A percentile compares a stretch with the other conserved stretches of the same genome.
These are phyloP conservation scores for Scopus umbretta DNA, from an alignment of 2,113 vertebrate species.

Conservation along the genomic window DNA sequence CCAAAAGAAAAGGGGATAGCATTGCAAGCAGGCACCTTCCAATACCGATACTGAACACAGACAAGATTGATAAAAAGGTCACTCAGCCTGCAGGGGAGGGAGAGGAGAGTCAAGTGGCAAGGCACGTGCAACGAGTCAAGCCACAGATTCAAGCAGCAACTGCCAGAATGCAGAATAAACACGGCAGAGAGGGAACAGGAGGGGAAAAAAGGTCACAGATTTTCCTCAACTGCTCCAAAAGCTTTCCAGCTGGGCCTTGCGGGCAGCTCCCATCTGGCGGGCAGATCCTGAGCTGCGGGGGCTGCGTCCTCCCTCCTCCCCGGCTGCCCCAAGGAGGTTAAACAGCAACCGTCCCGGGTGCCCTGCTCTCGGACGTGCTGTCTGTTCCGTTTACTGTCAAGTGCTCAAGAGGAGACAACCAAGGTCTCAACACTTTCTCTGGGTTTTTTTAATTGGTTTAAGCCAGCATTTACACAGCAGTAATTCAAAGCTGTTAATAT, in stretches of 20 bases:
- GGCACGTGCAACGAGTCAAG: not conserved
- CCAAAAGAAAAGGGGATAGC: not conserved
- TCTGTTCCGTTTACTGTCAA: not conserved
- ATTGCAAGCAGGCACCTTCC: not conserved
- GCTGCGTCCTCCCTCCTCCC: not conserved
- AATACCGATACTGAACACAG: not conserved
- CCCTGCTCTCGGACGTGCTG: not conserved
- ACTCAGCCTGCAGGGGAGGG: not conserved
- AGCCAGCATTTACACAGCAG: not conserved
- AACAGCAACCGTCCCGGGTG: not conserved
- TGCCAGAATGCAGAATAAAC: not conserved
- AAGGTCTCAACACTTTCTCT: not conserved
- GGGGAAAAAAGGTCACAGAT: not conserved
- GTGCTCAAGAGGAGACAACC: not conserved
- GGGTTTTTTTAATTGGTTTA: not conserved
- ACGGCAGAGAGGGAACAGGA: not conserved
- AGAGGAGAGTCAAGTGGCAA: not conserved
- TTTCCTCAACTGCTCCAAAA: not conserved
- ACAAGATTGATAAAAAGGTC: not conserved
- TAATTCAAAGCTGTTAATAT: not conserved
- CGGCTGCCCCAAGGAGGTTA: not conserved
- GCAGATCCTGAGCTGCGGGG: not conserved
- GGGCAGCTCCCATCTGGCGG: constrained; percentile 51
- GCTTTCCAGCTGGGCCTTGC: not conserved
- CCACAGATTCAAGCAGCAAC: not conserved